Base-by-base conservation (phyloP, 2,113 vertebrate genomes). In the Lophotis ruficrista region DNA sequence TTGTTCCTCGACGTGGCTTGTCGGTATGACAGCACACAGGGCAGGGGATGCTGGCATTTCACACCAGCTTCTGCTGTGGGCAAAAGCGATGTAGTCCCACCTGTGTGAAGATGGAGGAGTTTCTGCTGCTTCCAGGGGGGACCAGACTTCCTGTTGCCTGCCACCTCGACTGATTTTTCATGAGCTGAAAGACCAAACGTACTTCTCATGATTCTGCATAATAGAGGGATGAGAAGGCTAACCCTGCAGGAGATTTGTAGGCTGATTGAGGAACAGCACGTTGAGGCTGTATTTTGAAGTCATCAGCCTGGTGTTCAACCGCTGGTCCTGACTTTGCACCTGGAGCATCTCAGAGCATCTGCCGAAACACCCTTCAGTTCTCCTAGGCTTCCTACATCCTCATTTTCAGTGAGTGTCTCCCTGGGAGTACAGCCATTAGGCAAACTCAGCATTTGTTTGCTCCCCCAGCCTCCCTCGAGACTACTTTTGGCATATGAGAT, bases 311-410 rank as follows among this genome's bases (percentile, higher is more conserved):
- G 14, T 60, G 22, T 50, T 79, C 38, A 71, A 7, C 43, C 58
- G 37, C 19, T 64, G 14, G 14, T 58, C 43, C 37, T 69, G 58
- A 47, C 37, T 66, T 75, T 76, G 31, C 17, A 68, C 23, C 48
- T 47, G 31, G n/a, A 76, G n/a, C 37, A 60, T 50, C 53, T 64
- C 31, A 68, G n/a, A 87, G 9, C 53, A 41, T 20, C 31, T 68
- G 56, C 19, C 0, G 2, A 83, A 92, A 45, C 0, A 0, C 4
- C 28, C 6, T 64, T 77, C 17, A 1, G 14, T 64, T 81, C 33
- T 81, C 28, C 48, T 27, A 76, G 19, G 43, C 38, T 83, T 76
- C 31, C 62, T 50, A 27, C 10, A 45, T 21, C 51, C 68, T 12
- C 14, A 38, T 18, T 91, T 90, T 90, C 23, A 51, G 38, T 5